Base-by-base conservation (phyloP, 1,140 invertebrate species). In the Cydia strobilella region DNA sequence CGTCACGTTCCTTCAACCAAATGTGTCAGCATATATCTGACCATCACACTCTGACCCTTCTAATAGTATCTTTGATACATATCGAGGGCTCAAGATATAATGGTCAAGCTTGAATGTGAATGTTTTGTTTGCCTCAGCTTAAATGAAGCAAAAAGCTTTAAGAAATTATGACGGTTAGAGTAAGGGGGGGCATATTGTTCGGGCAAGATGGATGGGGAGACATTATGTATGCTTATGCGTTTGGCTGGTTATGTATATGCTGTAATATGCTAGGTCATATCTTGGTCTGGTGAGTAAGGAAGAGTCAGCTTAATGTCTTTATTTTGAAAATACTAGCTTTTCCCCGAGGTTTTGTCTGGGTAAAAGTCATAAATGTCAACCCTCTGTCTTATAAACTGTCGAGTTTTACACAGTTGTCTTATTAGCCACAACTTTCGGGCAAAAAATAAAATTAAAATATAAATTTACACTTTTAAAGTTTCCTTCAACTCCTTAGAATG, bases 11-110 rank as follows among this genome's bases (percentile, higher is more conserved):
- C 65, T 35, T 65, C 63, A 65, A 18, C 27, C 27, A 59, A 69
- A 69, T 69, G 65, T 35, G 65, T 69, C 65, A 69, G 65, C 65
- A 69, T 51, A 65, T 72, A 59, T 74, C 79, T 65, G 73, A 62
- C 82, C 80, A 82, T 15, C 25, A 5, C 75, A 74, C 65, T 12
- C 2, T 18, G 75, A 75, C 25, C 78, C 20, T 20, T 59, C 18
- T 13, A 12, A 39, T 7, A 12, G n/a, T 35, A 12, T 10, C 65
- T 20, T 39, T 54, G 31, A 3, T 20, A 27, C 39, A 76, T 39
- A 54, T 20, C 20, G 48, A 62, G 39, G 23, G 76, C 1, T 66
- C 75, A 76, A 73, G 39, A 18, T 35, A 73, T 3, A n/a, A 0
- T 73, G 75, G 75, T 62, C 15, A 18, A n/a, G 15, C 0, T 39